Conservation (phyloP, 2,113 vertebrate genomes). For the Triplophysa siluroides region DNA sequence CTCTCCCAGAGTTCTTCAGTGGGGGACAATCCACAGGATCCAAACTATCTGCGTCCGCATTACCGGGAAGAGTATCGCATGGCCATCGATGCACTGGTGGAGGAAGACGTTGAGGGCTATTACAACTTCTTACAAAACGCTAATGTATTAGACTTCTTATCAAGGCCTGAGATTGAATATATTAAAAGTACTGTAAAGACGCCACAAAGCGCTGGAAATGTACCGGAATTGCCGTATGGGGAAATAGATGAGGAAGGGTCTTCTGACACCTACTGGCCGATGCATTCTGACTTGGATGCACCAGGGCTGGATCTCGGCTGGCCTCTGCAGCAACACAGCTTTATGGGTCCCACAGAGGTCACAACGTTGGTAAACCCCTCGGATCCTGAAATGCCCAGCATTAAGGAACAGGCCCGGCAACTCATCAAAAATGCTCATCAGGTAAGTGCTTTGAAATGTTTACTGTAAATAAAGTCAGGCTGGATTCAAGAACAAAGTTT, state of each 20-base stretch:
- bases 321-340: conserved; percentile 84
- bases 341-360: conserved; percentile 90
- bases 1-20: conserved; percentile 93
- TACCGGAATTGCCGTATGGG: conserved; percentile 71
- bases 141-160: conserved; percentile 83
- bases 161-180: conserved; percentile 83
- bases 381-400: conserved; percentile 87
- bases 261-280: conserved; percentile 97
- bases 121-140: conserved; percentile 80
- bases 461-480: neutral
- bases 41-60: conserved; percentile 90
- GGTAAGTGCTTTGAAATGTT: conserved; percentile 67
- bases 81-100: conserved; percentile 89
- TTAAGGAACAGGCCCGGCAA: conserved; percentile 91
- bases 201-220: conserved; percentile 69
- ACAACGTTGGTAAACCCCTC: conserved; percentile 92
- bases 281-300: conserved; percentile 90
- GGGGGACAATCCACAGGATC: conserved; percentile 90
- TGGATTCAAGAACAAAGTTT: neutral
- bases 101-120: conserved; percentile 86
- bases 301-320: conserved; percentile 95
- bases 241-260: conserved; percentile 77
- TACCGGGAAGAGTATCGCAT: conserved; percentile 96
- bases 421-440: conserved; percentile 93
- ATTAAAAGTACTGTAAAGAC: conserved; percentile 81